phyloP scores from a whole-genome alignment of 2,113 vertebrate genomes.

The Pelusios castaneus region DNA sequence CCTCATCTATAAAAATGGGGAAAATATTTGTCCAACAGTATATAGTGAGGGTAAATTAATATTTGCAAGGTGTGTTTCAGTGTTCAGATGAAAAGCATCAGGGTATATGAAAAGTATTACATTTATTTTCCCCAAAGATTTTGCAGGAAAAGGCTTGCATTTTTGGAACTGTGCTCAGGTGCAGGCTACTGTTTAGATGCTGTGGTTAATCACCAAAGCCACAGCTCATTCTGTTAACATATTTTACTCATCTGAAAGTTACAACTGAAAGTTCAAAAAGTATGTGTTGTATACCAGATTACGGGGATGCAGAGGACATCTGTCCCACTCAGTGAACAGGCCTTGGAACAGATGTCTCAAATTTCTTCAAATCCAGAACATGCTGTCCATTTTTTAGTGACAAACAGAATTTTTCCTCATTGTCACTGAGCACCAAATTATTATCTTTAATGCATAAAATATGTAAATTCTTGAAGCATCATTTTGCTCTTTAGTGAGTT shows the following conservation, averaged over 20 bases:
- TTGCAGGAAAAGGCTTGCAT: neutral
- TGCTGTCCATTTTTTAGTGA: constrained; percentile 78
- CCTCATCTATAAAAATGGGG: neutral
- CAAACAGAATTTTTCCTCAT: constrained; percentile 73
- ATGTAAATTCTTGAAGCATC: constrained; percentile 88
- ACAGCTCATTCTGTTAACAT: constrained; percentile 62
- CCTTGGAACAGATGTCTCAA: constrained; percentile 82
- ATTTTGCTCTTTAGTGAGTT: constrained; percentile 90
- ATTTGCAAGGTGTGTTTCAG: neutral
- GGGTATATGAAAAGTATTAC: neutral
- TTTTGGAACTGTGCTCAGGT: neutral
- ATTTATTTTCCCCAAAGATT: neutral
- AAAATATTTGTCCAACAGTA: neutral
- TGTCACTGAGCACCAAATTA: constrained; percentile 76
- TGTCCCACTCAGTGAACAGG: constrained; percentile 79
- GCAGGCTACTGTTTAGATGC: constrained; percentile 17
- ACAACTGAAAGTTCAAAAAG: constrained; percentile 76
- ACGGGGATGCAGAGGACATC: constrained; percentile 79
- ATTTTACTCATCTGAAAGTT: constrained; percentile 73
- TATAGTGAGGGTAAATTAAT: neutral
- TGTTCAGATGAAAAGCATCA: neutral
- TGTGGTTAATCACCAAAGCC: constrained; percentile 59
- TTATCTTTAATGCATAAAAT: constrained; percentile 86
- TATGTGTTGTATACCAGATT: constrained; percentile 80
- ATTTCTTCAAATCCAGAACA: constrained; percentile 83